Evolutionary conservation across 1,140 invertebrate genomes (phyloP).

Genomic region (Hormaphis cornu): DNA sequence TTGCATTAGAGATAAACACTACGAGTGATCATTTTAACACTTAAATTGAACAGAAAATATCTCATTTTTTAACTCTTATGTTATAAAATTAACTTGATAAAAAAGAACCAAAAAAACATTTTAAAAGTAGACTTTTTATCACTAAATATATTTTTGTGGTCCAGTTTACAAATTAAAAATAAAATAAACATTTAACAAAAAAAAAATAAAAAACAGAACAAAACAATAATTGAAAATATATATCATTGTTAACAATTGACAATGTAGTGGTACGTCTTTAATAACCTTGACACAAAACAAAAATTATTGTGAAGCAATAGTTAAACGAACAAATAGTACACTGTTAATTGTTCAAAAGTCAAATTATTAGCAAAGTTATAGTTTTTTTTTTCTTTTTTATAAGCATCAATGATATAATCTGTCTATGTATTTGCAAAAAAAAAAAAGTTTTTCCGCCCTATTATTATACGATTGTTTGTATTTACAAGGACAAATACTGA

Average conservation of each 20-base stretch:
- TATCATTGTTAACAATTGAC: neutral
- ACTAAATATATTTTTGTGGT: too few relatives aligned
- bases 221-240: too few relatives aligned
- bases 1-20: too few relatives aligned
- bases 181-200: too few relatives aligned
- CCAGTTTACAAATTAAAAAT: too few relatives aligned
- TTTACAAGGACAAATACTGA: neutral
- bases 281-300: constrained; percentile 16
- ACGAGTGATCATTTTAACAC: too few relatives aligned
- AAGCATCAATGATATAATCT: neutral
- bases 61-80: too few relatives aligned
- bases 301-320: neutral
- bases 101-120: too few relatives aligned
- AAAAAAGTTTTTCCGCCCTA: neutral
- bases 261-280: neutral
- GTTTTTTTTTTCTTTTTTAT: neutral
- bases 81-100: too few relatives aligned
- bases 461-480: constrained; percentile 1
- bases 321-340: neutral
- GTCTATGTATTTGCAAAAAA: neutral
- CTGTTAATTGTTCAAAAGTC: neutral
- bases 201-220: too few relatives aligned
- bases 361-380: neutral
- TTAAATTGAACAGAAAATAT: too few relatives aligned
- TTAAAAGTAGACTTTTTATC: too few relatives aligned